Evolutionary conservation across 2,113 vertebrate genomes (phyloP).

Genomic region (Corydoras sp.): DNA sequence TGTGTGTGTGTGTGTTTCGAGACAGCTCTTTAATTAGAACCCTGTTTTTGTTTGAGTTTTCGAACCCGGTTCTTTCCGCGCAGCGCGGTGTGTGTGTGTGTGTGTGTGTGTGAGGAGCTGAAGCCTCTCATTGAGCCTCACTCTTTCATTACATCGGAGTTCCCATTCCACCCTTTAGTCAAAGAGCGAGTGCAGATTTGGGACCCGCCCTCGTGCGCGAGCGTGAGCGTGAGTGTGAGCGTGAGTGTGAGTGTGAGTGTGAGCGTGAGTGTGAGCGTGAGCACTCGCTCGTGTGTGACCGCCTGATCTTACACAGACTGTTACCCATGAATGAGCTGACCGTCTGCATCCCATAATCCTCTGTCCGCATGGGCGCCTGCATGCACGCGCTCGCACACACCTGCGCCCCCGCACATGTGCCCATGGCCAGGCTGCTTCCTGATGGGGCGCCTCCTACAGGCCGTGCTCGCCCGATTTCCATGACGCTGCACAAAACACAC

Average conservation of each 20-base stretch:
- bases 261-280: conserved; percentile 44
- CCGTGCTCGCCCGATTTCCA: conserved; percentile 18
- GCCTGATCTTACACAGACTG: conserved; percentile 19
- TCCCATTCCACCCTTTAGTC: conserved; percentile 58
- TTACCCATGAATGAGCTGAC: conserved; percentile 54
- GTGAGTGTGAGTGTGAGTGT: background rate
- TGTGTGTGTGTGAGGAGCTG: conserved; percentile 57
- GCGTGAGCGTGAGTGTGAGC: conserved; percentile 4
- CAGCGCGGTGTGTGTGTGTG: too few species aligned
- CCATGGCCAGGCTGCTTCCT: conserved; percentile 56
- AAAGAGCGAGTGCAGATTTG: conserved; percentile 60
- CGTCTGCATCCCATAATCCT: conserved; percentile 61
- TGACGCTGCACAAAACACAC: background rate
- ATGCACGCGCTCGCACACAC: conserved; percentile 19
- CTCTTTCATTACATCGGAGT: conserved; percentile 58
- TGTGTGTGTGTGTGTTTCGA: background rate
- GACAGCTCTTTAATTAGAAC: conserved; percentile 57
- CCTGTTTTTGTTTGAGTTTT: conserved; percentile 53
- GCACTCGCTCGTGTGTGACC: conserved; percentile 15
- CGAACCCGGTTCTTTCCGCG: conserved; percentile 47
- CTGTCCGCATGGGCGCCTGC: conserved; percentile 36
- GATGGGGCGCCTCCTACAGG: conserved; percentile 14
- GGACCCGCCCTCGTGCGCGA: conserved; percentile 46
- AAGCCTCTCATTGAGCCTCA: conserved; percentile 52
- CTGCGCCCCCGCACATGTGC: conserved; percentile 59